Evolutionary conservation across 2,113 vertebrate species (phyloP).

Genomic region (Ancistrus triradiatus): DNA sequence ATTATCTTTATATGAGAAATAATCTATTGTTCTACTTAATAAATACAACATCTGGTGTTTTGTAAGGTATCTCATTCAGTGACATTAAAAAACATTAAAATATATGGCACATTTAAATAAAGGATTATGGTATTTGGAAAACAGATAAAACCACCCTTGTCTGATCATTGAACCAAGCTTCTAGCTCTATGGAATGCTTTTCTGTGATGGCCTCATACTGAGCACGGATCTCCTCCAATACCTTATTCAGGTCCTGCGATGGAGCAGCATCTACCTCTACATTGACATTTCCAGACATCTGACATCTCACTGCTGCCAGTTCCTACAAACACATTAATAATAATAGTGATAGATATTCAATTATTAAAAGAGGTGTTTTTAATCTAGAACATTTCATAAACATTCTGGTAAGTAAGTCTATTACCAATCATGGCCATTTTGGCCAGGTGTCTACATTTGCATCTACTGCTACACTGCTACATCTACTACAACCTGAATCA

Average conservation of each 20-base stretch:
- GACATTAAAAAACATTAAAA: background rate
- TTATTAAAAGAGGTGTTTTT: too few relatives aligned
- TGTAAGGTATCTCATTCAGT: too few relatives aligned
- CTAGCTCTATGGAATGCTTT: constrained; percentile 88
- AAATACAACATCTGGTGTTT: too few relatives aligned
- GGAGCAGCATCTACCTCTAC: constrained; percentile 92
- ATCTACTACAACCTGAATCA: too few relatives aligned
- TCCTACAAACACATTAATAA: constrained; percentile 70
- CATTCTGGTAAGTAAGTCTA: background rate
- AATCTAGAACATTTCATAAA: too few relatives aligned
- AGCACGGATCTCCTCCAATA: constrained; percentile 83
- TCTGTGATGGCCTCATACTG: constrained; percentile 87
- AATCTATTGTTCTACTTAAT: background rate
- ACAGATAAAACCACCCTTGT: constrained; percentile 57
- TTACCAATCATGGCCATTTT: too few relatives aligned
- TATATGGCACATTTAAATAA: background rate
- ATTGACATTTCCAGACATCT: constrained; percentile 79
- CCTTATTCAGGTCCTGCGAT: constrained; percentile 80
- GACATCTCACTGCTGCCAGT: constrained; percentile 73
- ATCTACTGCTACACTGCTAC: too few relatives aligned
- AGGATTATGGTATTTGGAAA: background rate
- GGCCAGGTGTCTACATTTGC: too few relatives aligned
- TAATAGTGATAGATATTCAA: too few relatives aligned
- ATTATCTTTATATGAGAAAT: too few relatives aligned
- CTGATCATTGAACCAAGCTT: constrained; percentile 81